Evolutionary conservation across 2,113 vertebrate genomes (phyloP), one percentile per base, ranked within the genome.

Genomic region (Octodon degus): DNA sequence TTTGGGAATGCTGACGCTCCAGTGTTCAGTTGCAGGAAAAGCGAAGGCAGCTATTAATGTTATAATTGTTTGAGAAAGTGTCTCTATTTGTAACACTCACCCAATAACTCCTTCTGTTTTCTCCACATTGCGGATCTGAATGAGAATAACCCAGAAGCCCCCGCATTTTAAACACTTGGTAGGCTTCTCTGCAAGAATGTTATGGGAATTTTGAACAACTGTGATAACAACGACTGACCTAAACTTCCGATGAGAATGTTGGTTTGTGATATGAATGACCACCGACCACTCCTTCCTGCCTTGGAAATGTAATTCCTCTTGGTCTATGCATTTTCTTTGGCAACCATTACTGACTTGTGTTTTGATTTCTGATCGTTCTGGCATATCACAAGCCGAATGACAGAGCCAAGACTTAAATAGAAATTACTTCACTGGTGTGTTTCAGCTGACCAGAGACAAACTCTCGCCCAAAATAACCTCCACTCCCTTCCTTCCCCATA

Each of bases 371-470:
- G 97, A 98, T 97, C 95, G 94, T 22, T 92, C 94, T 97, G 94
- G 62, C 93, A 97, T 97, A 96, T 97, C 89, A 60, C 92, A 97
- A 96, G 83, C 40, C 83, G 80, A 96, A 94, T 82, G 92, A 96
- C 96, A 97, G 97, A 97, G 94, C 95, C 97, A 97, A 93, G 95
- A 96, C 60, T 95, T 97, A 98, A 98, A 98, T 95, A 97, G 97
- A 96, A 98, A 97, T 97, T 93, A 97, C 96, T 97, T 98, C 98
- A 98, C 96, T 98, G 97, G 96, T 98, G 98, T 98, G 97, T 97
- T 97, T 98, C 97, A 98, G 97, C 97, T 98, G 98, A 98, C 91
- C 67, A 97, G 91, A 98, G 87, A 86, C 92, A 98, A 97, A 97
- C 97, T 96, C 90, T 14, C 0, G 40, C 98, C 97, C 80, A 96